Conservation (phyloP, 1,140 invertebrate genomes). For the Ips nitidus region DNA sequence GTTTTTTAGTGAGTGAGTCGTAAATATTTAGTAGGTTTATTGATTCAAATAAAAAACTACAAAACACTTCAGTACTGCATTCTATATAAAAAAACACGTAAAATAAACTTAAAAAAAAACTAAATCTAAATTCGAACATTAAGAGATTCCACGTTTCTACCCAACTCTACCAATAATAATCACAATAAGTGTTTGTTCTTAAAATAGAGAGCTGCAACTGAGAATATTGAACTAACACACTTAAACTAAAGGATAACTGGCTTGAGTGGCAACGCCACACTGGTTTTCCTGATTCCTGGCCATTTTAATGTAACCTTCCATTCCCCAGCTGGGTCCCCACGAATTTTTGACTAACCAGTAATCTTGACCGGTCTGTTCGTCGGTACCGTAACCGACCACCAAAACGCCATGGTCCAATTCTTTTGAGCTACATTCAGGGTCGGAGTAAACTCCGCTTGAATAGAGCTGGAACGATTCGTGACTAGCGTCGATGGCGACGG, state of each 20-base stretch:
- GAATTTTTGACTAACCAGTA: conserved; percentile 89
- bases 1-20: no score
- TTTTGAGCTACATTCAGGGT: conserved; percentile 67
- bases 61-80: no score
- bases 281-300: conserved; percentile 82
- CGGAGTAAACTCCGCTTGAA: conserved; percentile 63
- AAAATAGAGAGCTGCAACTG: no score
- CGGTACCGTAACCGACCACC: conserved; percentile 80
- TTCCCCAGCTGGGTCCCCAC: conserved; percentile 83
- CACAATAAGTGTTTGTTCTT: no score
- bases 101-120: no score
- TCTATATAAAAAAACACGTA: no score
- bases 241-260: conserved; percentile 83
- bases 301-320: conserved; percentile 88
- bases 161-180: no score
- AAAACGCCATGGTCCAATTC: conserved; percentile 88
- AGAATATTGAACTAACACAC: not conserved
- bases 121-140: no score
- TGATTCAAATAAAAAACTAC: no score
- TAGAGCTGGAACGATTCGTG: conserved; percentile 69
- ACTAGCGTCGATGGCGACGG: conserved; percentile 92
- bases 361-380: conserved; percentile 58
- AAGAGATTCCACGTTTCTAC: no score
- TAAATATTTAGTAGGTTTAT: no score
- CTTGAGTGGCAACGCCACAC: conserved; percentile 84